phyloP scores from a whole-genome alignment of 2,797 vertebrate genomes.

The Tapera naevia region DNA sequence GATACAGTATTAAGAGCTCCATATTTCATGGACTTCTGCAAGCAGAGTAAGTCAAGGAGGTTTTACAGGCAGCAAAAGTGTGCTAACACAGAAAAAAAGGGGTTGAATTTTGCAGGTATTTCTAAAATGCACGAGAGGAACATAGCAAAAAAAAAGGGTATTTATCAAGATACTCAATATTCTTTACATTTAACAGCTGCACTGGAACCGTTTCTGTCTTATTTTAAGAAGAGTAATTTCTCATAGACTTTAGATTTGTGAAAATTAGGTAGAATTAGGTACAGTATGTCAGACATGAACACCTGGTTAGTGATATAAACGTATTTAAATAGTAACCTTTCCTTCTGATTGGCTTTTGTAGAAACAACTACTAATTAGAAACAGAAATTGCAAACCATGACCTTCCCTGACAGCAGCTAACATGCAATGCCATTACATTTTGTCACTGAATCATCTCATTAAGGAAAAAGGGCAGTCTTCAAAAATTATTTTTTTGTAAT shows the following conservation, averaged over 20 bases:
- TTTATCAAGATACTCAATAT: constrained; percentile 7
- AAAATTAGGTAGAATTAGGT: constrained; percentile 64
- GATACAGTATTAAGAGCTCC: not conserved
- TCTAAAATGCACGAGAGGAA: not conserved
- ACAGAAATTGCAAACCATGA: constrained; percentile 64
- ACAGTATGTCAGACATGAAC: constrained; percentile 68
- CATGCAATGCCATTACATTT: constrained; percentile 1
- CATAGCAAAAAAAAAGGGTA: not conserved
- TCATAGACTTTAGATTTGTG: constrained; percentile 70
- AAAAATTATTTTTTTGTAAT: not conserved
- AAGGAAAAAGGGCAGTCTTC: constrained; percentile 45
- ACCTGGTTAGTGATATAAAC: constrained; percentile 76
- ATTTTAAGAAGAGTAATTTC: constrained; percentile 47
- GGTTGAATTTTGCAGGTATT: not conserved
- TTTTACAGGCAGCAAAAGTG: not conserved
- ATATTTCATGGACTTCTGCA: not conserved
- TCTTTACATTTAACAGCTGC: constrained; percentile 19
- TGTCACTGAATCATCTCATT: constrained; percentile 49
- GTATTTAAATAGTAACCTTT: constrained; percentile 80
- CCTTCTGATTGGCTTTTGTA: constrained; percentile 74
- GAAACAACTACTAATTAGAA: constrained; percentile 72
- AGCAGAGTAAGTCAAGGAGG: not conserved
- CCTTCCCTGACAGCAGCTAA: constrained; percentile 66
- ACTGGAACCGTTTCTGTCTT: not conserved
- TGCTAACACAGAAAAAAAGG: not conserved